Evolutionary conservation across 1,140 invertebrate species (phyloP).

Genomic region (Lordiphosa collinella): DNA sequence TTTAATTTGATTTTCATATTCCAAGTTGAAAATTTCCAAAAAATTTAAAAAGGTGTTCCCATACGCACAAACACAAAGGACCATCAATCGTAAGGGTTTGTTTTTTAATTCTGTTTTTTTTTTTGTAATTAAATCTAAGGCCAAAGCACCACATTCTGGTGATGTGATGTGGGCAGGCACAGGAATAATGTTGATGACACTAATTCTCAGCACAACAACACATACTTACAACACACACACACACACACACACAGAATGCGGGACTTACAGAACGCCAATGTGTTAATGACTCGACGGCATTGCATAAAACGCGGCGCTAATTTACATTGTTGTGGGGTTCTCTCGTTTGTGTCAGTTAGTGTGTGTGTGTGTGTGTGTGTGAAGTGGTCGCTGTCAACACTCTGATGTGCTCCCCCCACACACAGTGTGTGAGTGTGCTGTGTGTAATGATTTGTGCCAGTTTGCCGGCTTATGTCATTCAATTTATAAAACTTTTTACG

Average conservation of each 20-base stretch:
- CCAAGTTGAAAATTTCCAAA: no score
- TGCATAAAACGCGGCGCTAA: slow-evolving; percentile 54
- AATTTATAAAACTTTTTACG: slow-evolving; percentile 55
- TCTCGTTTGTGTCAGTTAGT: slow-evolving; percentile 3
- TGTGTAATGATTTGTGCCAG: slow-evolving; percentile 52
- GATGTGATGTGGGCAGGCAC: slow-evolving; percentile 23
- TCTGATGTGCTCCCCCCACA: no score
- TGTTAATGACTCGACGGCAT: slow-evolving; percentile 62
- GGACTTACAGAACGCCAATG: slow-evolving; percentile 13
- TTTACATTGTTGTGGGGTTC: slow-evolving; percentile 44
- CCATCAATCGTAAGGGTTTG: no score
- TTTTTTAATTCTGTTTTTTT: no score
- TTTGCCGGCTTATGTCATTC: slow-evolving; percentile 50
- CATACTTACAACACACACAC: no score
- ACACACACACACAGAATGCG: no score
- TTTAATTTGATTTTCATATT: no score
- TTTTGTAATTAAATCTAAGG: no score
- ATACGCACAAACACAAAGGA: no score
- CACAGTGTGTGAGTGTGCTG: slow-evolving; percentile 7
- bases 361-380: slow-evolving; percentile 14
- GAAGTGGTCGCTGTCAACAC: slow-evolving; percentile 38
- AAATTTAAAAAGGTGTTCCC: no score
- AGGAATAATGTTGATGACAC: slow-evolving; percentile 42
- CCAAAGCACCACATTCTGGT: slow-evolving; percentile 3
- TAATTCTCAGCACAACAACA: slow-evolving; percentile 29